Percentiles rank a stretch among this genome's conserved stretches.
These are phyloP conservation scores for Fistularia commersonii DNA, from an alignment of 2,797 vertebrate genomes.

Conservation along the genomic window DNA sequence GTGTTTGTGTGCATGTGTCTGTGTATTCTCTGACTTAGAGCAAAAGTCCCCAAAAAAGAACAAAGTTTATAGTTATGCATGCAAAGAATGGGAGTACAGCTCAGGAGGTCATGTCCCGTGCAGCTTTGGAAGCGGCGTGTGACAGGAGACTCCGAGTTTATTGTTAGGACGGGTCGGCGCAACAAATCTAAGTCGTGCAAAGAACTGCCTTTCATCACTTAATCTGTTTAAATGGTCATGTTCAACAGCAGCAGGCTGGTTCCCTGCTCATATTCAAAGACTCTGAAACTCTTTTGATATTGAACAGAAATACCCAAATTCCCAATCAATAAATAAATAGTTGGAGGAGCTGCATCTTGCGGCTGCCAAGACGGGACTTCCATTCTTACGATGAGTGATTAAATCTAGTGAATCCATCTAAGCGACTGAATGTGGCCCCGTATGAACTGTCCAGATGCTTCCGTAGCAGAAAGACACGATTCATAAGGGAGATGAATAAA, in stretches of 20 bases:
- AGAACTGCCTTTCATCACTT: conserved; percentile 36
- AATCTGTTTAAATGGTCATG: conserved; percentile 45
- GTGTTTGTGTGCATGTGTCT: background rate
- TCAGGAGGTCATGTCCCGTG: too few relatives aligned
- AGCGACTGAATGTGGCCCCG: too few relatives aligned
- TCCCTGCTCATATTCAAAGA: conserved; percentile 19
- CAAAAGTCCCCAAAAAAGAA: too few relatives aligned
- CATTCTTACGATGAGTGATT: conserved; percentile 37
- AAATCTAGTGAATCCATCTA: conserved; percentile 41
- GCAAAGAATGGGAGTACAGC: too few relatives aligned
- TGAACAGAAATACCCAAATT: too few relatives aligned
- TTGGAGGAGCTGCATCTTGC: conserved; percentile 32
- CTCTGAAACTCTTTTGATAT: too few relatives aligned
- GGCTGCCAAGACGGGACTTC: conserved; percentile 52
- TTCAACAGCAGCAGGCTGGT: conserved; percentile 21
- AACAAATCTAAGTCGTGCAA: conserved; percentile 49
- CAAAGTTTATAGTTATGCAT: too few relatives aligned
- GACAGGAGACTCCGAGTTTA: too few relatives aligned
- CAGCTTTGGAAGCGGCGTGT: too few relatives aligned
- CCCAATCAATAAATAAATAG: too few relatives aligned
- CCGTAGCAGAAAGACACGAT: conserved; percentile 20
- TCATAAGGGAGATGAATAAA: conserved; percentile 22
- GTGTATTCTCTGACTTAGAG: too few relatives aligned
- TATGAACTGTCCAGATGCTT: conserved; percentile 19
- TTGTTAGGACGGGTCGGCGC: conserved; percentile 49